Evolutionary conservation across 2,797 vertebrate genomes (phyloP).

Genomic region (Artibeus lituratus): DNA sequence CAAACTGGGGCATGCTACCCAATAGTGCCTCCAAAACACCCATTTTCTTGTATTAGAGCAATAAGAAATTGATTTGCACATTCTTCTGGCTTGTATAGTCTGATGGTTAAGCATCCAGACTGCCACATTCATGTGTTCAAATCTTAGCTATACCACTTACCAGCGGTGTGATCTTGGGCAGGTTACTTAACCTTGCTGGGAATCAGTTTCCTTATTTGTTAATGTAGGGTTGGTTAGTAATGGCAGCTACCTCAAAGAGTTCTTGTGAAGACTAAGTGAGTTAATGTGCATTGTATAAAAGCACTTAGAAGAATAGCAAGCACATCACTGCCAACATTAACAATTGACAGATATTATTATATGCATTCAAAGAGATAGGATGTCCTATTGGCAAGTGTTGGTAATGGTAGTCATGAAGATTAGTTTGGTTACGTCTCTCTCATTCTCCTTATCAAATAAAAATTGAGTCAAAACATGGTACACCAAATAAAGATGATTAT

Average conservation of each 20-base stretch:
- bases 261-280: background rate
- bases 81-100: background rate
- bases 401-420: background rate
- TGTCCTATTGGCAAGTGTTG: background rate
- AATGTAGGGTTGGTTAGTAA: background rate
- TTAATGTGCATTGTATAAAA: background rate
- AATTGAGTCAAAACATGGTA: conserved; percentile 11
- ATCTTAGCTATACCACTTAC: background rate
- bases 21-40: background rate
- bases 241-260: background rate
- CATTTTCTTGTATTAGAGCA: conserved; percentile 15
- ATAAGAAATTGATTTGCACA: background rate
- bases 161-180: background rate
- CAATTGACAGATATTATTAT: background rate
- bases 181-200: background rate
- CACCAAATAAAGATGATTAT: background rate
- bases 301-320: background rate
- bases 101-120: background rate
- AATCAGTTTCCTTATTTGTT: conserved; percentile 8
- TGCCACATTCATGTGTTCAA: background rate
- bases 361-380: background rate
- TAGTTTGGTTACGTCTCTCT: background rate
- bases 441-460: background rate
- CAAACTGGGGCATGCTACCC: background rate
- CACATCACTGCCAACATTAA: background rate